Conservation (phyloP, 1,140 invertebrate genomes). For the Hesperophylax magnus region DNA sequence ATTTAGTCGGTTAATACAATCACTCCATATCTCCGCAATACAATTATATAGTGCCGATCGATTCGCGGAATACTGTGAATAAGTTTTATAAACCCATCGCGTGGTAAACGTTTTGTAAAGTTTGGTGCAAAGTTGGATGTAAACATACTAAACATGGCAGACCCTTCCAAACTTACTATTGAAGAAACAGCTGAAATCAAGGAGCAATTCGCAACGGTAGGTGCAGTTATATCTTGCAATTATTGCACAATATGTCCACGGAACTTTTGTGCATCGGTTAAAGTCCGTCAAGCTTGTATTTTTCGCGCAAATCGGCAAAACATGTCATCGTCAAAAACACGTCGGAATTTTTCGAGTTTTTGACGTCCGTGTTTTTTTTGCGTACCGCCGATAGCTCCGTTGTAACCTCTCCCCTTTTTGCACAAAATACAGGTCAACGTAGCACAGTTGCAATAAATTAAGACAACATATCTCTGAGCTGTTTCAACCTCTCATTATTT, state of each 20-base stretch:
- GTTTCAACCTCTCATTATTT: neutral
- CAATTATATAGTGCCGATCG: neutral
- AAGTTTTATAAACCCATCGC: neutral
- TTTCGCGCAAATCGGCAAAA: constrained; percentile 20
- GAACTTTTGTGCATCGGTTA: neutral
- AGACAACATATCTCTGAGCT: neutral
- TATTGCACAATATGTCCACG: neutral
- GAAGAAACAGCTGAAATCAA: constrained; percentile 68
- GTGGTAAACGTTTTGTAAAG: constrained; percentile 28
- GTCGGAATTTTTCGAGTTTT: neutral
- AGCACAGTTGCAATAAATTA: neutral
- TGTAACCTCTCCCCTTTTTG: neutral
- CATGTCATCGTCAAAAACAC: neutral
- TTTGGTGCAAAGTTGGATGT: constrained; percentile 29
- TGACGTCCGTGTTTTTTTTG: neutral
- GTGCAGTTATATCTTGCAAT: neutral
- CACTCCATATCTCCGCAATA: neutral
- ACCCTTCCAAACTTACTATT: constrained; percentile 69
- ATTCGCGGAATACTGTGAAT: constrained; percentile 8
- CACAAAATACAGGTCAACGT: neutral
- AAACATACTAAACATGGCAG: constrained; percentile 59
- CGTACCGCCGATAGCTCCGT: neutral
- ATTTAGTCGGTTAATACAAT: constrained; percentile 12
- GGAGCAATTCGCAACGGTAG: constrained; percentile 69
- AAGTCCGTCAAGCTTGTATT: neutral